A percentile compares a stretch with the other conserved stretches of the same genome.
Conservation (phyloP, 2,113 vertebrate species). For the Serinus canaria region DNA sequence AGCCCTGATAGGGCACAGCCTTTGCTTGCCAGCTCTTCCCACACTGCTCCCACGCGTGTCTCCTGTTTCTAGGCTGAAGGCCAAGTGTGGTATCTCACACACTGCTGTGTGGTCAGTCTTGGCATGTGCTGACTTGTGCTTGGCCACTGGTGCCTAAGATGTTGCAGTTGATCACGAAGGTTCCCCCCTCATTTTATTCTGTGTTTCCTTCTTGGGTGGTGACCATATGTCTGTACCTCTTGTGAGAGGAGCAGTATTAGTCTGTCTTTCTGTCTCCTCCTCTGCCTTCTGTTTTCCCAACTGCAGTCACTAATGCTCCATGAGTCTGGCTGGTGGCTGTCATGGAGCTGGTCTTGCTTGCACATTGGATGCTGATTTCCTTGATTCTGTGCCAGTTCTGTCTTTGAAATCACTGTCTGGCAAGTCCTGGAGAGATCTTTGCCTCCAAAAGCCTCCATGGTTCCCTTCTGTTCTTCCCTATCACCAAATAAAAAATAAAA, state of each 20-base stretch:
- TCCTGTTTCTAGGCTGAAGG: slow-evolving; percentile 2
- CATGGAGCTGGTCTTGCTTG: not conserved
- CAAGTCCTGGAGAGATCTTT: not conserved
- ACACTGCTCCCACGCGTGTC: not conserved
- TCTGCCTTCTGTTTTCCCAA: not conserved
- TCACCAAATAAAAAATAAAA: not conserved
- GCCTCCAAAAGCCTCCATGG: not conserved
- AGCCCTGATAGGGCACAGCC: not conserved
- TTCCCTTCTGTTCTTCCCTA: not conserved
- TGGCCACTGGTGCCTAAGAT: not conserved
- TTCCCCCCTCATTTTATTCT: not conserved
- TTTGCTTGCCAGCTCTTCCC: not conserved
- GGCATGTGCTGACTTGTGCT: not conserved
- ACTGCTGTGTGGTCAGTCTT: not conserved
- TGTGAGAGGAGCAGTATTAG: not conserved
- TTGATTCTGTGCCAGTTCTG: not conserved
- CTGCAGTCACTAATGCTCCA: not conserved
- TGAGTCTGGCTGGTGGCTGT: not conserved
- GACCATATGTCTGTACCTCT: not conserved
- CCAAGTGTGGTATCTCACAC: not conserved
- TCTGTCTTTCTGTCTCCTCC: not conserved
- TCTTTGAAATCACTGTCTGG: not conserved
- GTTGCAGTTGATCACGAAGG: not conserved
- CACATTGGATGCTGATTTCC: not conserved
- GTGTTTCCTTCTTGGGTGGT: not conserved